Evolutionary conservation across 2,113 vertebrate species (phyloP).

Genomic region (Corvus hawaiiensis): DNA sequence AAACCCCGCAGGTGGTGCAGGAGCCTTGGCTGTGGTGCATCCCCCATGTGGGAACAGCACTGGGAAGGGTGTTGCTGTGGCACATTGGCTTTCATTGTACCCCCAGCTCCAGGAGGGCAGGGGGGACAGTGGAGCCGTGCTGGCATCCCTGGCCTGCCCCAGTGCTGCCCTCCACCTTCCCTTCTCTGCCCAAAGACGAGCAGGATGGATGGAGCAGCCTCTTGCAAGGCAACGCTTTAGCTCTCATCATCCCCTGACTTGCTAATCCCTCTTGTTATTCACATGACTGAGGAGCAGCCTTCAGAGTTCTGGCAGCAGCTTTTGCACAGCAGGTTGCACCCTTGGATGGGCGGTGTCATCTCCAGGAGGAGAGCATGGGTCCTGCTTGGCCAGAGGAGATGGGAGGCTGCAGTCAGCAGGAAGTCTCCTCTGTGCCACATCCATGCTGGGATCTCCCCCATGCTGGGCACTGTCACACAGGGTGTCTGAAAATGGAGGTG

Average conservation of each 20-base stretch:
- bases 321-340: slow-evolving; percentile 5
- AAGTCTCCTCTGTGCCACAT: not conserved
- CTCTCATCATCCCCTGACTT: not conserved
- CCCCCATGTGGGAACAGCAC: accelerated
- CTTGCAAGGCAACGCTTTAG: not conserved
- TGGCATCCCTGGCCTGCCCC: not conserved
- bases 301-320: not conserved
- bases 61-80: not conserved
- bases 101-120: not conserved
- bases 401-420: not conserved
- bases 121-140: accelerated
- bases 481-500: not conserved
- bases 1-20: accelerated
- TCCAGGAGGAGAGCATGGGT: not conserved
- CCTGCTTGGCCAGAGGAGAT: not conserved
- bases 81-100: not conserved
- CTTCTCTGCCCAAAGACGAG: not conserved
- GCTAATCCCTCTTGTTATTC: slow-evolving; percentile 35
- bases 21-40: not conserved
- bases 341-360: not conserved
- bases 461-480: not conserved
- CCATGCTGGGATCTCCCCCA: not conserved
- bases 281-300: slow-evolving; percentile 15
- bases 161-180: not conserved
- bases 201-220: not conserved